Percentiles rank a stretch among this genome's conserved stretches.
Evolutionary conservation across 2,888 invertebrate genomes (phyloP).

Genomic region (Acleris cristana): DNA sequence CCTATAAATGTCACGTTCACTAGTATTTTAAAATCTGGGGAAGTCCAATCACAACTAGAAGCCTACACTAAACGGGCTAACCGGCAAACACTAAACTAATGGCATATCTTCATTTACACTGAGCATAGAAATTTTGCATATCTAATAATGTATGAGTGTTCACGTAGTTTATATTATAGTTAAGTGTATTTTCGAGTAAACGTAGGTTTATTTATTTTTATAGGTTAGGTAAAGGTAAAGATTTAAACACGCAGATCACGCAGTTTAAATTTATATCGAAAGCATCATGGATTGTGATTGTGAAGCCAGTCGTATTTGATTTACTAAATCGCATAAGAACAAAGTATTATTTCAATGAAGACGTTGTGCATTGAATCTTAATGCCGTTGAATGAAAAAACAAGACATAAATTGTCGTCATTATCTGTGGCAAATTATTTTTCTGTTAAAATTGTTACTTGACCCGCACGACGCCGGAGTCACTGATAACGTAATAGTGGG

Average conservation of each 20-base stretch:
- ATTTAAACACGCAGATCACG: background rate
- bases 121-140: too few relatives aligned
- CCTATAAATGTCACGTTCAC: too few relatives aligned
- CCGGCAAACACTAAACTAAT: too few relatives aligned
- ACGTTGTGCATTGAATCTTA: slow-evolving; percentile 16
- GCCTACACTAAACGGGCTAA: too few relatives aligned
- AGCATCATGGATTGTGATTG: background rate
- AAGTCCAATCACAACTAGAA: too few relatives aligned
- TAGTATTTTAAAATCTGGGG: too few relatives aligned
- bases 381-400: slow-evolving; percentile 46
- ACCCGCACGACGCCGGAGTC: slow-evolving; percentile 56
- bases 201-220: too few relatives aligned
- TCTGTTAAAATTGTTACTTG: slow-evolving; percentile 68
- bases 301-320: background rate
- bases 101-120: too few relatives aligned
- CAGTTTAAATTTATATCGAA: background rate
- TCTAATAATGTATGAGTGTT: too few relatives aligned
- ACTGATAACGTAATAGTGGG: slow-evolving; percentile 53
- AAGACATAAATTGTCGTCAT: slow-evolving; percentile 61
- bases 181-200: too few relatives aligned
- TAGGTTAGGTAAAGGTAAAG: too few relatives aligned
- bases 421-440: slow-evolving; percentile 80
- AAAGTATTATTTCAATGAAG: slow-evolving; percentile 13
- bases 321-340: slow-evolving; percentile 11
- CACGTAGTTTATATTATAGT: too few relatives aligned